Evolutionary conservation across 1,140 invertebrate species (phyloP), one percentile per base, ranked within the genome.

Genomic region (Phymorhynchus buccinoides): DNA sequence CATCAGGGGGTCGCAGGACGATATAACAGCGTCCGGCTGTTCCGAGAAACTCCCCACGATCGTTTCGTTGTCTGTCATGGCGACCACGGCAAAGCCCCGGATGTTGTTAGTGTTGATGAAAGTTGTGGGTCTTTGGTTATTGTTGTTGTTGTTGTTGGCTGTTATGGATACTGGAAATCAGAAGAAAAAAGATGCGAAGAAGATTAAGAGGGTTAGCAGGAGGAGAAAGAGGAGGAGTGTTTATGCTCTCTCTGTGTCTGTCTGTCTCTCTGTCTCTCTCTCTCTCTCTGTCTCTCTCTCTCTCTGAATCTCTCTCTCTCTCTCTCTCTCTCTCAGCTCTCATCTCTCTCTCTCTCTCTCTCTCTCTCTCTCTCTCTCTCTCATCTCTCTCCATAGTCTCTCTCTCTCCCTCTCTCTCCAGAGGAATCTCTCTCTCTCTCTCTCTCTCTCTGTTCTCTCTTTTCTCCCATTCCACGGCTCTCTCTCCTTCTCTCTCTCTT

Each of bases 1-100:
- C 81, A 73, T 44, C 6, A 83, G 39, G 35, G 81, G 81, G 81
- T 83, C 81, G 73, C 81, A 83, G 41, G 81, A 83, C 62, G 81
- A 62, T n/a, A 83, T 73, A 37, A 83, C 27, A 18, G 66, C 81
- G 66, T 73, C 81, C 0, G 62, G 81, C 56, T 83, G 81, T 73
- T 83, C 81, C 62, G 27, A 7, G 66, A 83, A 83, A 39, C 81
- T 73, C 62, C 81, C 81, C 62, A 83, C 81, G 62, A 83, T 83
- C 35, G 16, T 42, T 39, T 71, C 81, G 35, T 83, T 62, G 22
- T 83, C 81, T 42, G 81, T 83, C n/a, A 83, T 44, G 81, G 81
- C 81, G 18, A 83, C n/a, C 37, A 83, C 22, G n/a, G 56, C 81
- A 71, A 83, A 83, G 37, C 81, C 81, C 81, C 62, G 56, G 81